Percentiles rank a stretch among this genome's conserved stretches.
Conservation (phyloP, 2,113 vertebrate species). For the Prionailurus bengalensis region DNA sequence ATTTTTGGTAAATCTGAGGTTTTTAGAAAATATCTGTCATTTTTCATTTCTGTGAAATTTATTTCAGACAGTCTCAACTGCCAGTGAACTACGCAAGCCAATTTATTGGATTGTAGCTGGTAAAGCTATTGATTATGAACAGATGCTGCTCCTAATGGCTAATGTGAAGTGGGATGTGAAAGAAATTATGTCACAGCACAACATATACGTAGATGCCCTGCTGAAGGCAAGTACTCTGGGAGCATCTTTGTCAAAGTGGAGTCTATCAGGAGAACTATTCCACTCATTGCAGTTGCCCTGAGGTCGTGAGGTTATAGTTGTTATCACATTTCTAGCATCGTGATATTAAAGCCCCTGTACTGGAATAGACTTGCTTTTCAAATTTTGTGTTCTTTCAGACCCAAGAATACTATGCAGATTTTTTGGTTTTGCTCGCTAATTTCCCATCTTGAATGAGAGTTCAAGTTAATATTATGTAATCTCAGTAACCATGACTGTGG, state of each 20-base stretch:
- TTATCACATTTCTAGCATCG: neutral
- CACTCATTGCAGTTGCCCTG: neutral
- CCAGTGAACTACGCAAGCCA: slow-evolving; percentile 97
- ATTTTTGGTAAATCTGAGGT: neutral
- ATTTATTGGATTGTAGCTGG: slow-evolving; percentile 99
- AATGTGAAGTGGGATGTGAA: slow-evolving; percentile 99
- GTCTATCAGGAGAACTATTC: neutral
- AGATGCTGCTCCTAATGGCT: slow-evolving; percentile 97
- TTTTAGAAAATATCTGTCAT: slow-evolving; percentile 43
- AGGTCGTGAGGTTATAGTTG: neutral
- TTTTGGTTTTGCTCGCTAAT: neutral
- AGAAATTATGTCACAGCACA: slow-evolving; percentile 99
- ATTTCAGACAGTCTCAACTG: slow-evolving; percentile 97
- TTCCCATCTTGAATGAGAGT: slow-evolving; percentile 9
- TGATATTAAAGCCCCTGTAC: neutral
- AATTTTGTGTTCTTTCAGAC: slow-evolving; percentile 7
- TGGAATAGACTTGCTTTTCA: neutral
- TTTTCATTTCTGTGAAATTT: slow-evolving; percentile 70
- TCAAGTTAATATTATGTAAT: neutral
- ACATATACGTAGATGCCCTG: slow-evolving; percentile 97
- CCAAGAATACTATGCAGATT: neutral
- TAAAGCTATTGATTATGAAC: slow-evolving; percentile 99
- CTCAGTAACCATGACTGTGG: neutral
- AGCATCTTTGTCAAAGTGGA: neutral
- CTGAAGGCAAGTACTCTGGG: slow-evolving; percentile 92